phyloP scores from a whole-genome alignment of 2,113 vertebrate genomes.

The Brachionichthys hirsutus region DNA sequence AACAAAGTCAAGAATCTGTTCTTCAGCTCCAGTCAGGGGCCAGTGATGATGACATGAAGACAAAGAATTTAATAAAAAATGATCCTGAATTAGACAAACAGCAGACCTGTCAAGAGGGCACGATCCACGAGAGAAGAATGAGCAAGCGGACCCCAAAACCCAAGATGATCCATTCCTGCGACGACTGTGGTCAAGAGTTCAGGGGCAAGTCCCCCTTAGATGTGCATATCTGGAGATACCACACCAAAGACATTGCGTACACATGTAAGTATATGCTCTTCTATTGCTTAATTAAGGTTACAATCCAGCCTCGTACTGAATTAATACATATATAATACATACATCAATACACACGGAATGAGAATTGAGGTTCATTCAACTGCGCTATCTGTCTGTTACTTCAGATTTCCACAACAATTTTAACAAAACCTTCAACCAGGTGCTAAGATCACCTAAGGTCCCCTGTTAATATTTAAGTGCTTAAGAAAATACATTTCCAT shows the following conservation, averaged over 20 bases:
- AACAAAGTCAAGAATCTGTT: slow-evolving; percentile 16
- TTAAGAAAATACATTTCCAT: too few relatives aligned
- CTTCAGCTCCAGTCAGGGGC: slow-evolving; percentile 6
- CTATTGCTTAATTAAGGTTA: not conserved
- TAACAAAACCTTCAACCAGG: too few relatives aligned
- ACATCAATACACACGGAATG: too few relatives aligned
- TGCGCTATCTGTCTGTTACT: too few relatives aligned
- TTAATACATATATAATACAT: too few relatives aligned
- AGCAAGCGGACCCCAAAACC: slow-evolving; percentile 72
- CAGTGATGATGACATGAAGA: slow-evolving; percentile 9
- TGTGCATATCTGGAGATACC: slow-evolving; percentile 72
- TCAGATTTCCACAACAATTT: too few relatives aligned
- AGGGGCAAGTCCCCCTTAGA: slow-evolving; percentile 72
- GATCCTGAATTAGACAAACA: slow-evolving; percentile 25
- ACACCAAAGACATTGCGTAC: slow-evolving; percentile 66
- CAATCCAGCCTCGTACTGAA: not conserved
- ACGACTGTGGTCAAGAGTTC: slow-evolving; percentile 77
- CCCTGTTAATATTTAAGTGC: too few relatives aligned
- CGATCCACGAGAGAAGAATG: slow-evolving; percentile 46
- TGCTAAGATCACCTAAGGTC: too few relatives aligned
- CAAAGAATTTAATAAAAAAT: slow-evolving; percentile 14
- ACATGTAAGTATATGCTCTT: slow-evolving; percentile 60
- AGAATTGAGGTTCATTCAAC: too few relatives aligned
- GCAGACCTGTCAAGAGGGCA: slow-evolving; percentile 31
- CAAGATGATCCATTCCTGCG: slow-evolving; percentile 68